Percentiles rank a stretch among this genome's conserved stretches.
phyloP scores from a whole-genome alignment of 2,113 vertebrate species.

The Patagioenas fasciata region DNA sequence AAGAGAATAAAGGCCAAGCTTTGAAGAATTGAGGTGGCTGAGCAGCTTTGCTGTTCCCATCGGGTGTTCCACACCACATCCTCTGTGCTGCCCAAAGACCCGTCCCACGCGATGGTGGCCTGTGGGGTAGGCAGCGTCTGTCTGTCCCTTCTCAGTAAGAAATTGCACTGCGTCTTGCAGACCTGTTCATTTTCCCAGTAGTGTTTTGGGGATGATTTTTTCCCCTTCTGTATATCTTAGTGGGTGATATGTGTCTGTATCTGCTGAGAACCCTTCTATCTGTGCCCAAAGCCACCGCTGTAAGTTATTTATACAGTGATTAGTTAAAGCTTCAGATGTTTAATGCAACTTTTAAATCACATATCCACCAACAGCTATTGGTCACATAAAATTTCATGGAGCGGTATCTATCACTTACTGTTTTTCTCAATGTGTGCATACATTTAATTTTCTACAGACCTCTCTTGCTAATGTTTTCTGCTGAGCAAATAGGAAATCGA shows the following conservation, averaged over 20 bases:
- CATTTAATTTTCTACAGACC: conserved; percentile 43
- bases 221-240: background rate
- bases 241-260: background rate
- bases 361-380: conserved; percentile 2
- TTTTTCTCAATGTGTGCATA: conserved; percentile 19
- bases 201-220: background rate
- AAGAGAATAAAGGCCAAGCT: background rate
- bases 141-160: background rate
- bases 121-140: background rate
- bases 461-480: conserved; percentile 13
- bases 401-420: conserved; percentile 33
- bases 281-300: background rate
- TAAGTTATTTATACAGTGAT: conserved; percentile 55
- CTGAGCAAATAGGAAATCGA: conserved; percentile 41
- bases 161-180: background rate
- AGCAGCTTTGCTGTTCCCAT: background rate
- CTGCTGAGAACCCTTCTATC: background rate
- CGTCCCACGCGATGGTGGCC: accelerated
- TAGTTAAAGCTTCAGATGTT: conserved; percentile 46
- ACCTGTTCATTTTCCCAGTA: accelerated
- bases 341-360: conserved; percentile 53
- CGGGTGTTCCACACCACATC: too few relatives aligned
- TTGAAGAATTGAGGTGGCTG: background rate
- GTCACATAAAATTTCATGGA: conserved; percentile 46
- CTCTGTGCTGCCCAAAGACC: background rate